A percentile compares a stretch with the other conserved stretches of the same genome.
Conservation (phyloP, 1,140 invertebrate genomes). For the Hylaeus volcanicus region DNA sequence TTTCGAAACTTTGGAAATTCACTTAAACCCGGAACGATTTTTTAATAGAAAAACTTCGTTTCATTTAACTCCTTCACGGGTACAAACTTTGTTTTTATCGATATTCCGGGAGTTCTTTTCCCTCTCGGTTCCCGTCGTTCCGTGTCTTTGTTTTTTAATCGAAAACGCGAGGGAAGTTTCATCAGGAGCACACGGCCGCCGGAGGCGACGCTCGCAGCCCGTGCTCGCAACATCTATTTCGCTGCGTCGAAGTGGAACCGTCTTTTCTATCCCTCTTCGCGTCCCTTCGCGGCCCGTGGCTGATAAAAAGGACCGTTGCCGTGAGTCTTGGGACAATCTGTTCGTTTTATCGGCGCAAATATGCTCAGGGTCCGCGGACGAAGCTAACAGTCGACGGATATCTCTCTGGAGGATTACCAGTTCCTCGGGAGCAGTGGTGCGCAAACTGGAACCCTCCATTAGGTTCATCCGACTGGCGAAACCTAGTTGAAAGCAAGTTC, state of each 20-base stretch:
- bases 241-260: constrained; percentile 45
- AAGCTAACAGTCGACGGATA: constrained; percentile 30
- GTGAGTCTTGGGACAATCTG: constrained; percentile 55
- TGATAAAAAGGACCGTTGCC: constrained; percentile 55
- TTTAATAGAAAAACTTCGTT: constrained; percentile 30
- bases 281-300: not conserved
- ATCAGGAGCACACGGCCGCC: not conserved
- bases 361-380: constrained; percentile 41
- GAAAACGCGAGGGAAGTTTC: constrained; percentile 30
- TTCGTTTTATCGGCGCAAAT: constrained; percentile 60
- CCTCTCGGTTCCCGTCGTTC: not conserved
- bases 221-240: constrained; percentile 56
- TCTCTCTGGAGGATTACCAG: constrained; percentile 29
- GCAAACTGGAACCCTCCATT: no score
- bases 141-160: constrained; percentile 7
- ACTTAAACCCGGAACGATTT: constrained; percentile 5
- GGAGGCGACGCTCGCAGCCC: constrained; percentile 19
- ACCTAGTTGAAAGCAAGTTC: no score
- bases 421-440: no score
- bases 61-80: constrained; percentile 1
- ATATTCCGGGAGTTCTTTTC: not conserved
- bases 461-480: no score
- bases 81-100: constrained; percentile 28
- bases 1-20: constrained; percentile 26
- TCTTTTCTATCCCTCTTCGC: constrained; percentile 16